Evolutionary conservation across 2,797 vertebrate genomes (phyloP), one percentile per base, ranked within the genome.

Genomic region (Anisognathus igniventris): DNA sequence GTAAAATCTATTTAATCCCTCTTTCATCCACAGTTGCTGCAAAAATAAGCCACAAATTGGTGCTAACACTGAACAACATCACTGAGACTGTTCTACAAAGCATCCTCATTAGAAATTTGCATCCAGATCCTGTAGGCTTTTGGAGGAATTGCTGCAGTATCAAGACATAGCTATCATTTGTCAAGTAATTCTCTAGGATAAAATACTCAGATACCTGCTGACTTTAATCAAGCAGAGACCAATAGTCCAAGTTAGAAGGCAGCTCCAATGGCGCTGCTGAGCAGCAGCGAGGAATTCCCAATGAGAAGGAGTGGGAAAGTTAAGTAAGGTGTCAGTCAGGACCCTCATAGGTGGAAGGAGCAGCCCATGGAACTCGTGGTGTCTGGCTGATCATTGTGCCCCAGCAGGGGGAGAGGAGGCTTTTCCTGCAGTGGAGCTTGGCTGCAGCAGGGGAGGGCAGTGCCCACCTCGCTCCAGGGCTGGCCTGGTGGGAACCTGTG

Each of bases 401-500:
- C 2, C 19, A 39, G n/a, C 28, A 67, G 31, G 19, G 37, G 40
- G 12, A 27, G 23, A 67, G 22, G 0, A 2, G 18, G 2, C 5
- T 84, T 84, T 58, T 47, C 30, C 62, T 24, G 8, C 0, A 0
- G 24, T 11, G 42, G 20, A 31, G 24, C 9, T 74, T 4, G 17
- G 19, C 48, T 2, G 1, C 8, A 18, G n/a, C 50, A 65, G 39
- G 14, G 3, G 9, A 45, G 21, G 28, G 12, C 17, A 13, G 33
- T 8, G 33, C 16, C 18, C 35, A 39, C n/a, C 39, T n/a, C 0
- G 9, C 14, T n/a, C 27, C 1, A 0, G 16, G 5, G 16, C 8
- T 1, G 6, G 3, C 14, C 5, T 0, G 0, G 6, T 14, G 39
- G 35, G 35, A 79, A 17, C 18, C 15, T 33, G 15, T 2, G 4